Conservation (phyloP, 2,888 invertebrate species). For the Leucoptera coffeella region DNA sequence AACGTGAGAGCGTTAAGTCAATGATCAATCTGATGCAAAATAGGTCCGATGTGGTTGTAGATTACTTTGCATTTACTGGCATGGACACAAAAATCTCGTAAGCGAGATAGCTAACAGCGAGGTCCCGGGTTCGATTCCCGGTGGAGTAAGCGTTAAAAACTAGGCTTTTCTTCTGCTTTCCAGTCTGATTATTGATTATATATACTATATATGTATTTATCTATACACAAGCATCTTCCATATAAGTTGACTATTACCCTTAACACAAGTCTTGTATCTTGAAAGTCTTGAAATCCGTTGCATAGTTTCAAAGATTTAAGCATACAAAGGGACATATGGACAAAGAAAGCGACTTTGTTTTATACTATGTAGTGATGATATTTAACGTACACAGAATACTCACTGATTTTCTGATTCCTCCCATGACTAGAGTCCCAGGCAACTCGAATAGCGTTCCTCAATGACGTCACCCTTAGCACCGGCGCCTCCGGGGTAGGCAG, state of each 20-base stretch:
- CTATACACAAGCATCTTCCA: background rate
- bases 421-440: constrained; percentile 54
- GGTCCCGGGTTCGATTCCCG: too few species aligned
- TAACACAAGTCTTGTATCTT: too few species aligned
- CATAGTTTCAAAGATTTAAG: background rate
- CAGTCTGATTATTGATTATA: too few species aligned
- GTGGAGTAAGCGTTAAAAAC: background rate
- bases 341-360: too few species aligned
- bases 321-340: too few species aligned
- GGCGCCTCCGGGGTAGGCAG: constrained; percentile 70
- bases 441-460: constrained; percentile 40
- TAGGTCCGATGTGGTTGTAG: too few species aligned
- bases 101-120: background rate
- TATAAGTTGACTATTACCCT: background rate
- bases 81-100: background rate
- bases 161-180: background rate
- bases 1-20: too few species aligned
- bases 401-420: constrained; percentile 29
- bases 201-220: too few species aligned
- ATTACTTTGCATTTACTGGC: too few species aligned
- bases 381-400: constrained; percentile 10
- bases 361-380: too few species aligned
- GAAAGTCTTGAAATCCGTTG: background rate
- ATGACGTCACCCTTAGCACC: constrained; percentile 44
- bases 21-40: too few species aligned